Base-by-base conservation (phyloP, 2,888 invertebrate species). In the Antitype chi region DNA sequence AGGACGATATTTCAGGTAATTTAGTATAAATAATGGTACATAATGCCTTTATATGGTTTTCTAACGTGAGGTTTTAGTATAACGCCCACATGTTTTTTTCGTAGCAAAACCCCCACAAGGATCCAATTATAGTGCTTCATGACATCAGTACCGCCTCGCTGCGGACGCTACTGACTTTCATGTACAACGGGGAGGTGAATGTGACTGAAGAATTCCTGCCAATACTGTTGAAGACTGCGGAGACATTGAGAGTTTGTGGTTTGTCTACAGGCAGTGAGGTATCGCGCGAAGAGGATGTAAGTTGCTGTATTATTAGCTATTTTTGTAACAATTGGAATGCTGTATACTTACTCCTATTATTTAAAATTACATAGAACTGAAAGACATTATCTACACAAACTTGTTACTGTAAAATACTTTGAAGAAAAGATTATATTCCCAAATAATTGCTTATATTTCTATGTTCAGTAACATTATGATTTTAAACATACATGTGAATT, bases 131-230 rank as follows among this genome's bases (percentile, higher is more conserved):
- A 95, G 98, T 98, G 89, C 97, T 98, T 79, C 97, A 98, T 93
- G 98, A 98, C 95, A 97, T 98, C 88, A 97, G 97, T 91, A 97
- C 97, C 86, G 97, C 97, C 84, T 98, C 98, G 89, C 94, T 98
- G 89, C 97, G 97, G 88, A 97, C 97, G 49, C 92, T 98, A 69
- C 95, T 98, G 85, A 97, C 97, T 90, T 98, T 98, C 92, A 98
- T 98, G 97, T 98, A 98, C 91, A 97, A 98, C 90, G 98, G 98
- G 11, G 98, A 98, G 93, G 98, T 98, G 32, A 97, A 98, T 94
- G 97, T 98, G 67, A 97, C 97, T 67, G 98, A 98, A 89, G 97
- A 98, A 88, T 97, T 98, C 90, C 94, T 98, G 85, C 97, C 97
- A 62, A 96, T 97, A 75, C 94, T 98, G 70, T 92, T 98, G 79